phyloP scores from a whole-genome alignment of 2,797 vertebrate genomes.

The Poeciliopsis turneri region DNA sequence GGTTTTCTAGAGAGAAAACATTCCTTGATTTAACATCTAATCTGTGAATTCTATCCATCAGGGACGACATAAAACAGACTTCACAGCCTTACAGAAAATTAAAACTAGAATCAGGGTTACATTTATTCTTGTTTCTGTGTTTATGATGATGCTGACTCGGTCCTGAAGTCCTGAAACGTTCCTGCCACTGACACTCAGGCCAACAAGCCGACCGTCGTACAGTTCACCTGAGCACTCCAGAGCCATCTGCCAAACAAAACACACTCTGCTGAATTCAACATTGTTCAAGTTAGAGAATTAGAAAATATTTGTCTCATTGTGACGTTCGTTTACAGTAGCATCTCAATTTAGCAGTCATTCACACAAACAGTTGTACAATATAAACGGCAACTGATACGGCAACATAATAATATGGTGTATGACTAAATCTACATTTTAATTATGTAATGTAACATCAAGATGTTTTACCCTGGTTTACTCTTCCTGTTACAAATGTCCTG shows the following conservation, averaged over 20 bases:
- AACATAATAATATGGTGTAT: neutral
- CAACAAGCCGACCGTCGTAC: constrained; percentile 38
- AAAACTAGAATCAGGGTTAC: constrained; percentile 31
- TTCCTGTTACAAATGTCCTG: neutral
- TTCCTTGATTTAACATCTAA: neutral
- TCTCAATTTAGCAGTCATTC: neutral
- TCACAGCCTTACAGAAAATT: neutral
- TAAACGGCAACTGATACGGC: neutral
- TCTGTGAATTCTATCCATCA: neutral
- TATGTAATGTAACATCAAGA: neutral
- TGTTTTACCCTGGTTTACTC: neutral
- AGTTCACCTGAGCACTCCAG: neutral
- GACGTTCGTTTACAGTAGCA: no score
- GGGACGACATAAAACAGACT: neutral
- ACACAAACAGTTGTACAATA: neutral
- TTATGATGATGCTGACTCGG: constrained; percentile 54
- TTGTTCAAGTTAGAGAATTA: neutral
- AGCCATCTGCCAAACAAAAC: constrained; percentile 13
- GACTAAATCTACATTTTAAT: neutral
- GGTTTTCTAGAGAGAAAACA: constrained; percentile 33
- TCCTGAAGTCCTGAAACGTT: constrained; percentile 24
- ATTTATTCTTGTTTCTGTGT: neutral
- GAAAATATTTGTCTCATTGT: neutral
- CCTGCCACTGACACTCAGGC: constrained; percentile 36
- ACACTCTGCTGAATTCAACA: neutral